Percentiles rank a stretch among this genome's conserved stretches.
phyloP scores from a whole-genome alignment of 2,113 vertebrate species.

The Megaceryle maxima region DNA sequence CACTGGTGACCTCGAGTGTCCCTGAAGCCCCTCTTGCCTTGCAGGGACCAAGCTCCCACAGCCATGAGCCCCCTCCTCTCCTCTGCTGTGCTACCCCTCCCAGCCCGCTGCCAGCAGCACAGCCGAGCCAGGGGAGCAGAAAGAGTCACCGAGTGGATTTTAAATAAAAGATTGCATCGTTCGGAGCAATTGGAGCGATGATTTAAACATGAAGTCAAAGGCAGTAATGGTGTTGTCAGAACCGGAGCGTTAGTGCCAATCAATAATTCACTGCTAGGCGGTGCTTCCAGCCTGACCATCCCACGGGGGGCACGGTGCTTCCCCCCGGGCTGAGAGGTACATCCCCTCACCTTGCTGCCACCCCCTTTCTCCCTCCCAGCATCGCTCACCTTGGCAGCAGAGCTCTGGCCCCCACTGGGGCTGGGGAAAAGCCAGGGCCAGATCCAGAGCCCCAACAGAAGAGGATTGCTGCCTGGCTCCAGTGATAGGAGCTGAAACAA shows the following conservation, averaged over 20 bases:
- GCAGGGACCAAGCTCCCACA: not conserved
- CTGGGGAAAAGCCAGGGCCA: not conserved
- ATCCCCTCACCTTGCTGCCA: not conserved
- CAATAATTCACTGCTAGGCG: constrained; percentile 34
- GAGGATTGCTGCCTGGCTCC: not conserved
- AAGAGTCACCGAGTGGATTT: not conserved
- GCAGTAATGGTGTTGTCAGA: not conserved
- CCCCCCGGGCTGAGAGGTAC: not conserved
- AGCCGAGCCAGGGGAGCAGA: not conserved
- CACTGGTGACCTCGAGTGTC: not conserved
- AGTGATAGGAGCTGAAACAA: rapidly evolving
- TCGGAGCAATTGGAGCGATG: not conserved
- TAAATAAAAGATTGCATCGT: not conserved
- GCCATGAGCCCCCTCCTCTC: rapidly evolving
- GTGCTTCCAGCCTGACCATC: not conserved
- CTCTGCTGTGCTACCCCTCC: not conserved
- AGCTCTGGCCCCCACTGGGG: not conserved
- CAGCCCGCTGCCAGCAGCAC: not conserved
- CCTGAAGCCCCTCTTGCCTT: not conserved
- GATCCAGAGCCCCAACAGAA: not conserved
- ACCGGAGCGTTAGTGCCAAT: not conserved
- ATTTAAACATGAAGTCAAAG: constrained; percentile 31
- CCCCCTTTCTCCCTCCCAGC: not conserved
- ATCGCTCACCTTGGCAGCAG: not conserved
- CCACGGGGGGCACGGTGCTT: not conserved